Evolutionary conservation across 2,797 vertebrate species (phyloP).

Genomic region (Rhinogobio ventralis): DNA sequence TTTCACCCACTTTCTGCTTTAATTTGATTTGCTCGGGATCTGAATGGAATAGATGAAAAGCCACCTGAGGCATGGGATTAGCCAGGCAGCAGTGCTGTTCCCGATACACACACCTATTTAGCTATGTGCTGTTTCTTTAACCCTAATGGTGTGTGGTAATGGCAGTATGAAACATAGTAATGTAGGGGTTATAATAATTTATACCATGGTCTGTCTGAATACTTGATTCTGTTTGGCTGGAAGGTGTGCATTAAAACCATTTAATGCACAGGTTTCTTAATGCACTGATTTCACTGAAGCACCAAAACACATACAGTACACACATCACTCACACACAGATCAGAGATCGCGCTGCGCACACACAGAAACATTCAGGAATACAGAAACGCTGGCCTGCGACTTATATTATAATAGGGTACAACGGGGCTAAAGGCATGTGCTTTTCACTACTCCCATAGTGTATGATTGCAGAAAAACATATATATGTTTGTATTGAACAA

Average conservation of each 20-base stretch:
- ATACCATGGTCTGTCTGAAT: background rate
- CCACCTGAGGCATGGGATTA: conserved; percentile 79
- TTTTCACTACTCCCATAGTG: no score
- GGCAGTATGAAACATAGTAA: background rate
- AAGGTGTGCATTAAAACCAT: background rate
- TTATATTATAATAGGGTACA: background rate
- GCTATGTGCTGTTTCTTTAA: conserved; percentile 72
- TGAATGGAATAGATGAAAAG: conserved; percentile 80
- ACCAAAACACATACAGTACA: background rate
- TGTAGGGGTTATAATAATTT: background rate
- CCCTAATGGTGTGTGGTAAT: conserved; percentile 31
- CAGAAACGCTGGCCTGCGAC: background rate
- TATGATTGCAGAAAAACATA: no score
- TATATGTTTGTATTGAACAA: no score
- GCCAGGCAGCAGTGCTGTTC: conserved; percentile 70
- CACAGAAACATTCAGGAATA: background rate
- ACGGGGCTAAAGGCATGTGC: no score
- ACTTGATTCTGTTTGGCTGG: background rate
- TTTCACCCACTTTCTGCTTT: conserved; percentile 84
- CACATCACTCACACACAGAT: background rate
- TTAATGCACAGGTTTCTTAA: background rate
- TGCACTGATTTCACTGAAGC: background rate
- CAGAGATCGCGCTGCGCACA: background rate
- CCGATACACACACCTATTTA: conserved; percentile 64
- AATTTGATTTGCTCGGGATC: conserved; percentile 84